Percentiles rank a stretch among this genome's conserved stretches.
These are phyloP conservation scores for Epinephelus awoara DNA, from an alignment of 2,797 vertebrate genomes.

Conservation along the genomic window DNA sequence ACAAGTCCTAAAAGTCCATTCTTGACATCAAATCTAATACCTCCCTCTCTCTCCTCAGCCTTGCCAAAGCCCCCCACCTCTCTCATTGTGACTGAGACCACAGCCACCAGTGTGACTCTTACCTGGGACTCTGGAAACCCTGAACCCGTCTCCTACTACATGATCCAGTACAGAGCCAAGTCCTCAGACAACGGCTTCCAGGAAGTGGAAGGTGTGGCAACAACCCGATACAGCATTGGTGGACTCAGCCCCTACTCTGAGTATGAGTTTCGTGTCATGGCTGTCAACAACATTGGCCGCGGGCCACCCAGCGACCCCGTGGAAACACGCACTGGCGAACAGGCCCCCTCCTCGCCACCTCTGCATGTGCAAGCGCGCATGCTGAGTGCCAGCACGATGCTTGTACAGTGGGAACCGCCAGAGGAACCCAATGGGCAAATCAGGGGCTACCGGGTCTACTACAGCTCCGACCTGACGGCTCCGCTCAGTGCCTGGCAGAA, in stretches of 20 bases:
- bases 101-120: conserved; percentile 95
- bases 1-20: not conserved
- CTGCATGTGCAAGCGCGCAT: conserved; percentile 94
- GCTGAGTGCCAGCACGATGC: conserved; percentile 96
- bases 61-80: conserved; percentile 94
- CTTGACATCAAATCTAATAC: conserved; percentile 34
- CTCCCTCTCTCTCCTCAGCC: conserved; percentile 79
- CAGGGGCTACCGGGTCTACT: conserved; percentile 94
- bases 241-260: conserved; percentile 96
- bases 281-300: conserved; percentile 96
- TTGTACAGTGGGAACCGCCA: conserved; percentile 95
- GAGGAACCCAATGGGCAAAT: conserved; percentile 96
- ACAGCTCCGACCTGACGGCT: conserved; percentile 89
- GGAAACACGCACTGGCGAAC: conserved; percentile 93
- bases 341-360: conserved; percentile 94
- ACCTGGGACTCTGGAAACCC: conserved; percentile 97
- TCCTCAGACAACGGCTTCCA: conserved; percentile 90
- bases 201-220: conserved; percentile 95
- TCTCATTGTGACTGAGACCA: conserved; percentile 94
- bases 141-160: conserved; percentile 94
- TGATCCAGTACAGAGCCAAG: conserved; percentile 94
- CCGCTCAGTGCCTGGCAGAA: conserved; percentile 94
- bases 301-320: conserved; percentile 93
- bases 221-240: conserved; percentile 96
- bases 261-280: conserved; percentile 94